Conservation (phyloP, 2,888 invertebrate species). For the Oscheius myriophilus region DNA sequence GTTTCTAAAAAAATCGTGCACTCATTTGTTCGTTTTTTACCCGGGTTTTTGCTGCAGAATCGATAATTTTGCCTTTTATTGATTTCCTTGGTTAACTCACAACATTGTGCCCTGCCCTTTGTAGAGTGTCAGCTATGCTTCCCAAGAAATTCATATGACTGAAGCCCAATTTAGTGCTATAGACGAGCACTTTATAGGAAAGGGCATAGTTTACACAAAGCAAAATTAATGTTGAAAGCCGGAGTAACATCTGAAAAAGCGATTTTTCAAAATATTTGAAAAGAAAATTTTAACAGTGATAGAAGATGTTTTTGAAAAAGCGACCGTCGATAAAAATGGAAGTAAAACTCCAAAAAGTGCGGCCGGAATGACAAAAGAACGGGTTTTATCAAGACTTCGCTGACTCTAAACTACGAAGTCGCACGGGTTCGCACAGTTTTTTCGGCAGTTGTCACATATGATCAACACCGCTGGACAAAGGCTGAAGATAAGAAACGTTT, state of each 20-base stretch:
- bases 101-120: slow-evolving; percentile 41
- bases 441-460: too few relatives aligned
- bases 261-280: background rate
- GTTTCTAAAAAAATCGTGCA: too few relatives aligned
- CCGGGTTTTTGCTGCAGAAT: too few relatives aligned
- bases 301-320: too few relatives aligned
- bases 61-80: too few relatives aligned
- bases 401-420: too few relatives aligned
- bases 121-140: slow-evolving; percentile 38
- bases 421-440: too few relatives aligned
- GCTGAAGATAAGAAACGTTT: too few relatives aligned
- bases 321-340: background rate
- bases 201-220: background rate
- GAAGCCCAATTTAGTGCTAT: slow-evolving; percentile 37
- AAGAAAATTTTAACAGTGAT: background rate
- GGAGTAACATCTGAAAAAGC: background rate
- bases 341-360: background rate
- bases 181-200: slow-evolving; percentile 40
- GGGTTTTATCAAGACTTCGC: background rate
- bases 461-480: too few relatives aligned
- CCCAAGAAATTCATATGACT: slow-evolving; percentile 46
- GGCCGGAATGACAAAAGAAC: background rate
- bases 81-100: too few relatives aligned
- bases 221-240: background rate
- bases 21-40: too few relatives aligned